phyloP scores from a whole-genome alignment of 2,888 invertebrate genomes.

The Aporophyla nigra region DNA sequence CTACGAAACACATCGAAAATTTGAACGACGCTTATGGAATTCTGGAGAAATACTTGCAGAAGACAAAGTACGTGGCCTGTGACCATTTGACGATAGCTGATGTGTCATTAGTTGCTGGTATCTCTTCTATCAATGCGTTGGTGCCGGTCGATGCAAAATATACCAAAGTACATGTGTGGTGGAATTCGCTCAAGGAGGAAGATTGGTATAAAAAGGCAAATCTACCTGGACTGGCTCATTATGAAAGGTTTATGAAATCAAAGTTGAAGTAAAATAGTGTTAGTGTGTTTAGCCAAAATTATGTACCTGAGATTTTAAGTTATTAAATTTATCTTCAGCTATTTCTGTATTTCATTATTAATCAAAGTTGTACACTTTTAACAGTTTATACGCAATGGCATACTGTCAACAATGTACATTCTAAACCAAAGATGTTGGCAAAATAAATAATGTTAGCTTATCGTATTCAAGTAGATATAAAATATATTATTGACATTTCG shows the following conservation, averaged over 20 bases:
- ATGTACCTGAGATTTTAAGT: too few relatives aligned
- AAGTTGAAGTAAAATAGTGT: constrained; percentile 45
- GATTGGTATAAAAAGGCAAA: constrained; percentile 74
- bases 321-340: too few relatives aligned
- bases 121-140: constrained; percentile 68
- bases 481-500: too few relatives aligned
- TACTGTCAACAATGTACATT: too few relatives aligned
- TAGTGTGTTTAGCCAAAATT: background rate
- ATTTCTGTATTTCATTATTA: too few relatives aligned
- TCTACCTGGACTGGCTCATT: constrained; percentile 65
- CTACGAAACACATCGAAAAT: constrained; percentile 57
- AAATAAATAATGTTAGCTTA: too few relatives aligned
- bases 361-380: too few relatives aligned
- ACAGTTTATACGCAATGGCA: too few relatives aligned
- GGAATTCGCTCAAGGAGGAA: constrained; percentile 60
- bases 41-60: constrained; percentile 74
- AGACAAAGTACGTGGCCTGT: constrained; percentile 67
- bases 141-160: constrained; percentile 64
- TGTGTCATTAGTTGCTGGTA: constrained; percentile 70
- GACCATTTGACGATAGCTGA: constrained; percentile 75
- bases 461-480: too few relatives aligned
- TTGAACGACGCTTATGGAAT: constrained; percentile 72
- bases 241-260: constrained; percentile 49
- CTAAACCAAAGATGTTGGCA: too few relatives aligned
- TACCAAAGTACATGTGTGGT: constrained; percentile 70